Percentiles rank a stretch among this genome's conserved stretches.
Conservation (phyloP, 1,140 invertebrate genomes). For the Tetraneura akinire region DNA sequence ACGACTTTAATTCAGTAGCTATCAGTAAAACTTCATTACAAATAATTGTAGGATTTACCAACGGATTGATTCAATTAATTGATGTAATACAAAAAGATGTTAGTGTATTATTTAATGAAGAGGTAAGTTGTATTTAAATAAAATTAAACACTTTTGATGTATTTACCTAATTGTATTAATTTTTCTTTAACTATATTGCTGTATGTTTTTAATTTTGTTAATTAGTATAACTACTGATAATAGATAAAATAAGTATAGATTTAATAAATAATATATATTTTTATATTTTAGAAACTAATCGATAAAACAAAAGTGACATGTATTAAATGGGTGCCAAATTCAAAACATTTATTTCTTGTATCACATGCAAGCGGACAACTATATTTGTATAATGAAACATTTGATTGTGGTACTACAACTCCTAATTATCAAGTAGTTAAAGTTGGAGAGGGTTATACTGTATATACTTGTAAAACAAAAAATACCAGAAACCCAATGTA, state of each 20-base stretch:
- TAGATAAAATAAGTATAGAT: too few relatives aligned
- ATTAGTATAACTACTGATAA: too few relatives aligned
- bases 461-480: conserved; percentile 96
- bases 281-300: conserved; percentile 82
- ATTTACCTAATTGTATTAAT: too few relatives aligned
- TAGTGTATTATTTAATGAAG: conserved; percentile 97
- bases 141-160: too few relatives aligned
- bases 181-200: too few relatives aligned
- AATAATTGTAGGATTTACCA: conserved; percentile 94
- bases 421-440: conserved; percentile 95
- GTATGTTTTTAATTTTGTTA: too few relatives aligned
- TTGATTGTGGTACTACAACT: conserved; percentile 79
- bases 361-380: conserved; percentile 95
- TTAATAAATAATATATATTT: conserved; percentile 3
- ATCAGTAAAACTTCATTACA: conserved; percentile 80
- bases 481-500: conserved; percentile 94
- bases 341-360: conserved; percentile 88
- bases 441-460: conserved; percentile 89
- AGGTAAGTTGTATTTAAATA: conserved; percentile 72
- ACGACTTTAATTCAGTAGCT: conserved; percentile 92
- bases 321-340: conserved; percentile 94
- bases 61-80: conserved; percentile 95
- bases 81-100: conserved; percentile 95
- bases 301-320: conserved; percentile 99
- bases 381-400: conserved; percentile 96